phyloP scores from a whole-genome alignment of 2,797 vertebrate genomes.

The Tamandua tetradactyla region DNA sequence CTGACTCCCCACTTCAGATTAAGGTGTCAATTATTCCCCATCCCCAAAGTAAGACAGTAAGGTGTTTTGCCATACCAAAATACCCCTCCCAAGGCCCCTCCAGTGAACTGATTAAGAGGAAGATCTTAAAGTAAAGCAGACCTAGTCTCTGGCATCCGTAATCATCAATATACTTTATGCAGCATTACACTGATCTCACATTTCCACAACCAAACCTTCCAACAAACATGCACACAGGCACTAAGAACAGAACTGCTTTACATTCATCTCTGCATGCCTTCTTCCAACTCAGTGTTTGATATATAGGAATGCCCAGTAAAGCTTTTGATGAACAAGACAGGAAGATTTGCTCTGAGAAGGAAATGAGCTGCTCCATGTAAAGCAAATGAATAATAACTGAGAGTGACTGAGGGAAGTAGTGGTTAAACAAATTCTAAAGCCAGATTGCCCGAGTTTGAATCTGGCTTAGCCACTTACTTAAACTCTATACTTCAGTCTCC shows the following conservation, averaged over 20 bases:
- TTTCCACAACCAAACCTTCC: background rate
- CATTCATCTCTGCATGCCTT: background rate
- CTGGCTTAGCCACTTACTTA: background rate
- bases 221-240: background rate
- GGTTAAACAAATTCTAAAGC: background rate
- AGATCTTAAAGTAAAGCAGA: background rate
- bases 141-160: background rate
- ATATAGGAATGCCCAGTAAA: background rate
- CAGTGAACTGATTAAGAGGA: background rate
- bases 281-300: background rate
- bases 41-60: background rate
- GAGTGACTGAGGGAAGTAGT: background rate
- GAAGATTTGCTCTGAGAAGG: constrained; percentile 5
- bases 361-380: constrained; percentile 1
- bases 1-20: constrained; percentile 24
- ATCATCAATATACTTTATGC: background rate
- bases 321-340: background rate
- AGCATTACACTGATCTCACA: background rate
- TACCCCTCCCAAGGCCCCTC: background rate
- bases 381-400: background rate
- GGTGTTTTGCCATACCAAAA: background rate
- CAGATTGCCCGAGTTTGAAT: background rate
- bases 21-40: constrained; percentile 7
- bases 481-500: constrained; percentile 5
- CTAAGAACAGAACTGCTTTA: background rate